Percentiles rank a stretch among this genome's conserved stretches.
These are phyloP conservation scores for Parasteatoda lunata DNA, from an alignment of 2,888 invertebrate genomes.

Conservation along the genomic window DNA sequence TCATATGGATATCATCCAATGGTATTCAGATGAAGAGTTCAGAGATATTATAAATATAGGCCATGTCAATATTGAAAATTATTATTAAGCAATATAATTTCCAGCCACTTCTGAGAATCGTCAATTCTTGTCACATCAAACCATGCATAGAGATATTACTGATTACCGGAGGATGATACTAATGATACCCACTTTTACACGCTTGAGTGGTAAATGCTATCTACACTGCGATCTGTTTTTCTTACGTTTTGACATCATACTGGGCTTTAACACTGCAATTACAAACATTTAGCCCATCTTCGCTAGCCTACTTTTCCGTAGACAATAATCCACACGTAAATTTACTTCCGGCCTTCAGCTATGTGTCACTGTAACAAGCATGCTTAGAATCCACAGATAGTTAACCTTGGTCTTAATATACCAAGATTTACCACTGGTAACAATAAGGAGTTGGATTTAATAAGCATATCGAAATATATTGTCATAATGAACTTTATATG, in stretches of 20 bases:
- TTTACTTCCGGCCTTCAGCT: constrained; percentile 34
- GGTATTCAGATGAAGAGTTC: not conserved
- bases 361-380: constrained; percentile 30
- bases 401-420: not conserved
- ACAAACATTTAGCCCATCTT: not conserved
- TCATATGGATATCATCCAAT: too few species aligned
- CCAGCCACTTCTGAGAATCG: not conserved
- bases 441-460: not conserved
- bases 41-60: not conserved
- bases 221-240: not conserved
- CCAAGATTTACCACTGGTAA: not conserved
- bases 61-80: not conserved
- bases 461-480: too few species aligned
- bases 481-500: too few species aligned
- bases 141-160: not conserved
- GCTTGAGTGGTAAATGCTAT: not conserved
- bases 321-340: not conserved
- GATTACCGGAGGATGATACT: not conserved
- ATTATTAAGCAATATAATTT: not conserved
- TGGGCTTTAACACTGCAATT: not conserved
- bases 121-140: not conserved
- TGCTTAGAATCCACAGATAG: not conserved
- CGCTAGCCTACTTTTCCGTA: not conserved
- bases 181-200: not conserved
- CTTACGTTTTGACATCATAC: not conserved